phyloP scores from a whole-genome alignment of 2,113 vertebrate species.

The Pygoscelis adeliae region DNA sequence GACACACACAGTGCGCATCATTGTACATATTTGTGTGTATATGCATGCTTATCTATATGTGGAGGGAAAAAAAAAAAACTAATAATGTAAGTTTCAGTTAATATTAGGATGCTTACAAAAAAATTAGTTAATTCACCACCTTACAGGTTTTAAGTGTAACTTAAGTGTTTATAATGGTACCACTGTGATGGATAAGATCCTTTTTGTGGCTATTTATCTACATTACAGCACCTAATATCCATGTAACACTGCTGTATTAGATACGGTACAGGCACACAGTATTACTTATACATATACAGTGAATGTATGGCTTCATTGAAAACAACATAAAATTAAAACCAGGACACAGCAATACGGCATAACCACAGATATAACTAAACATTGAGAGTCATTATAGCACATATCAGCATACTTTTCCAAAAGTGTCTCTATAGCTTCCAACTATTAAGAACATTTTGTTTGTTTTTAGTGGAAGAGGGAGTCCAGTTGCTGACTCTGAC shows the following conservation, averaged over 20 bases:
- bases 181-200: background rate
- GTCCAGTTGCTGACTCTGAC: background rate
- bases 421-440: background rate
- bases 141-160: background rate
- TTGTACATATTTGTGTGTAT: background rate
- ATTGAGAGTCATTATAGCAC: background rate
- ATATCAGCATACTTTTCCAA: background rate
- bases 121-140: background rate
- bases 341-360: background rate
- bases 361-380: background rate
- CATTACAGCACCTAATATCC: background rate
- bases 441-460: background rate
- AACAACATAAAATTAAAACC: background rate
- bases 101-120: background rate
- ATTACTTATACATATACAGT: background rate
- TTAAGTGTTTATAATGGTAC: background rate
- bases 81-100: background rate
- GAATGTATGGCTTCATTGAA: background rate
- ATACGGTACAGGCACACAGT: fast-evolving
- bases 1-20: too few species aligned
- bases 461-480: background rate
- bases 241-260: background rate
- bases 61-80: too few species aligned
- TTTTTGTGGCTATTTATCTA: background rate
- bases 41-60: background rate